Evolutionary conservation across 2,888 invertebrate genomes (phyloP), one percentile per base, ranked within the genome.

Genomic region (Pilophorus perplexus): DNA sequence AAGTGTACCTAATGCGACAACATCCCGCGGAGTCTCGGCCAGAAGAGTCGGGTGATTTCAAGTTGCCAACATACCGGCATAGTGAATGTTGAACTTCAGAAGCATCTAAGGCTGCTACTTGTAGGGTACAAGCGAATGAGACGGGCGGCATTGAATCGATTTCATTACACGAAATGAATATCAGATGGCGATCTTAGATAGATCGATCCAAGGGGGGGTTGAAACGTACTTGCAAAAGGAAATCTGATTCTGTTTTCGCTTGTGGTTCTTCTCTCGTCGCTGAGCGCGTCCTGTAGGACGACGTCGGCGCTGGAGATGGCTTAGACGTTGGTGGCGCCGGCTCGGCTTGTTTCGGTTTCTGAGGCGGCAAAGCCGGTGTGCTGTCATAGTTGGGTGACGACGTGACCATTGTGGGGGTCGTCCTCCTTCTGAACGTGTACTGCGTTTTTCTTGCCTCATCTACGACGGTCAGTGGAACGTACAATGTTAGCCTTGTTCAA

Each of bases 211-310:
- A n/a, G n/a, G n/a, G n/a, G n/a, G n/a, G n/a, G n/a, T n/a, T 6
- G 50, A 14, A 20, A 18, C 42, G 40, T 48, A 84, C 83, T 78
- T 83, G 82, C 65, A 84, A 79, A 71, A 84, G 80, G 75, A 84
- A 84, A 75, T 82, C 82, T 66, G 84, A 83, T 77, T 84, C 85
- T 68, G 82, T 78, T 73, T 80, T 81, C 33, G 6, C 42, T 16
- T 42, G 59, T 2, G 50, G 37, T 22, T 64, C 64, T n/a, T 64
- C 64, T 33, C 50, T 64, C 10, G 64, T 33, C 22, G 33, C 67
- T 76, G 77, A 65, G 77, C 75, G 71, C 77, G 77, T 70, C 78
- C 78, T 37, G 59, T 42, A 59, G 40, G 22, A 44, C 23, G 52
- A 75, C 73, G 73, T 77, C 3, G 40, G 23, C 8, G 28, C 12